Evolutionary conservation across 2,888 invertebrate genomes (phyloP), one percentile per base, ranked within the genome.

Genomic region (Ectemnius continuus): DNA sequence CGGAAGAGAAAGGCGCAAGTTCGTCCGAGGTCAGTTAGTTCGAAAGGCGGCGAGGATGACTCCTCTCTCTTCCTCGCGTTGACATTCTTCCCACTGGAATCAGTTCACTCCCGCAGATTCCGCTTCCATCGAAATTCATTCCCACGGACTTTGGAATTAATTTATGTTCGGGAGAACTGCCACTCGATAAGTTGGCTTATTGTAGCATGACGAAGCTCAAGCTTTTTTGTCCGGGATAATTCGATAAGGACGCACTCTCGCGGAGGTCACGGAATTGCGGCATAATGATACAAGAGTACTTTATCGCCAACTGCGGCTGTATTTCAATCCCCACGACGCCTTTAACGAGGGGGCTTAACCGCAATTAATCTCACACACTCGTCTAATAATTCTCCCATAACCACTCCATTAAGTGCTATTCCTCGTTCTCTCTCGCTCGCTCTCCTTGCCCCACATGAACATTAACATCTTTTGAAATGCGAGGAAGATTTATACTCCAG

Each of bases 361-460:
- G 78, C 79, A 81, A 82, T 82, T 82, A 82, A 82, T 83, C 83
- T 82, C 83, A 59, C 63, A 67, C 75, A 75, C 77, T 79, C 70
- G 83, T 81, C 79, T 82, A 83, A 82, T 82, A 82, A 82, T 81
- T 83, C 81, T 83, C 81, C 74, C 76, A 78, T 82, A 82, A 82
- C 76, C 80, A 80, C 82, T 82, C 82, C 82, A 82, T 82, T 82
- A 82, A 82, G 67, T 48, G 73, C 70, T 67, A 76, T 71, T 75
- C 72, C 66, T 73, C 68, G 63, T 28, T 73, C 75, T 70, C 68
- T 18, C 59, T 11, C 5, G 36, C 36, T 70, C 47, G 73, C 74
- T 75, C 66, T 79, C 69, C 66, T 71, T 64, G 64, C 36, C 48
- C 61, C 65, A 67, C 67, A 52, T 62, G 67, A 23, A 23, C 57